Percentiles rank a stretch among this genome's conserved stretches.
Evolutionary conservation across 1,140 invertebrate species (phyloP).

Genomic region (Trichonephila clavipes): DNA sequence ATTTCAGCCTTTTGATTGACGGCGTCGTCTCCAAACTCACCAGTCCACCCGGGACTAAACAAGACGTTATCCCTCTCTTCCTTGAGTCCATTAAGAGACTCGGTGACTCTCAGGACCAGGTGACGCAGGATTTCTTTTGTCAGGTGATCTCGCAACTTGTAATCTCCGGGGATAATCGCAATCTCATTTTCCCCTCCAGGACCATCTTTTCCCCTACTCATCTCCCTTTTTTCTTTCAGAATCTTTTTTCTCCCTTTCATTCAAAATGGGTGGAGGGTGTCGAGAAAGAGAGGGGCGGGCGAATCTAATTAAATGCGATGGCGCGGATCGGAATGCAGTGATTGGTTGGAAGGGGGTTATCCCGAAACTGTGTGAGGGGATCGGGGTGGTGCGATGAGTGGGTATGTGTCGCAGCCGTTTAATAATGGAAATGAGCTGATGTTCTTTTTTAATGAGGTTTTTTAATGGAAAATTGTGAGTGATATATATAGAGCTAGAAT

Average conservation of each 20-base stretch:
- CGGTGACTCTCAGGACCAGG: background rate
- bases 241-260: background rate
- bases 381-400: background rate
- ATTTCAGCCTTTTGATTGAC: background rate
- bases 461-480: background rate
- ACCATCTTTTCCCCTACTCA: background rate
- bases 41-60: background rate
- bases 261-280: background rate
- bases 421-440: background rate
- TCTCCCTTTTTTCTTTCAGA: background rate
- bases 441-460: background rate
- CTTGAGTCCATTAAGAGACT: background rate
- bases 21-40: background rate
- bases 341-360: slow-evolving; percentile 53
- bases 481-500: too few relatives aligned
- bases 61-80: slow-evolving; percentile 13
- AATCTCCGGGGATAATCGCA: slow-evolving; percentile 57
- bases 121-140: slow-evolving; percentile 18
- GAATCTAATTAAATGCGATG: slow-evolving; percentile 72
- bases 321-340: slow-evolving; percentile 51
- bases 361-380: slow-evolving; percentile 32
- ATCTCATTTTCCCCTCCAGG: slow-evolving; percentile 47
- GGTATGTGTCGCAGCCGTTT: background rate
- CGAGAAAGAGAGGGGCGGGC: background rate
- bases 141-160: slow-evolving; percentile 45